Percentiles rank a stretch among this genome's conserved stretches.
These are phyloP conservation scores for Sebastes alutus DNA, from an alignment of 2,797 vertebrate genomes.

Conservation along the genomic window DNA sequence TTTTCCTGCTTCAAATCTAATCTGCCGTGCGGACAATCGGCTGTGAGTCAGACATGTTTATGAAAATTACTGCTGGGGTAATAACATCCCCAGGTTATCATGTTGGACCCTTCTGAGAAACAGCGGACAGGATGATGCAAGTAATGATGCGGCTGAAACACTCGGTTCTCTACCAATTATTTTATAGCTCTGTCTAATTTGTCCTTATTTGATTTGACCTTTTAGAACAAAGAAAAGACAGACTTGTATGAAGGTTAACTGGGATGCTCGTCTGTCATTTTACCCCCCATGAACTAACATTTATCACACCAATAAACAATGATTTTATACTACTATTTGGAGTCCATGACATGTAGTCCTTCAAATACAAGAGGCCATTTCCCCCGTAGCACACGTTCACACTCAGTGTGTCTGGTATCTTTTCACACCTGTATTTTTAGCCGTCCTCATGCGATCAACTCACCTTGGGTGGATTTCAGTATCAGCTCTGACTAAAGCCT, in stretches of 20 bases:
- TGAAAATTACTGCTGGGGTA: constrained; percentile 63
- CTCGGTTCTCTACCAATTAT: neutral
- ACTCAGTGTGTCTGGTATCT: constrained; percentile 1
- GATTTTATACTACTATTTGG: neutral
- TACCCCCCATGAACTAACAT: neutral
- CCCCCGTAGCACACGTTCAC: neutral
- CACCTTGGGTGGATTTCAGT: constrained; percentile 36
- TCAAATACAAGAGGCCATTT: constrained; percentile 14
- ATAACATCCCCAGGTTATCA: constrained; percentile 62
- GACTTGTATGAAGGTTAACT: neutral
- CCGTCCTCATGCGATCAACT: constrained; percentile 20
- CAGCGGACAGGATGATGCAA: neutral
- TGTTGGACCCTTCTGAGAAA: constrained; percentile 51
- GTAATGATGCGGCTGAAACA: constrained; percentile 27
- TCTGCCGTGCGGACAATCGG: constrained; percentile 53
- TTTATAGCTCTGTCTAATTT: constrained; percentile 11
- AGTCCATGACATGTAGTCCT: neutral
- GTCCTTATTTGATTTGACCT: neutral
- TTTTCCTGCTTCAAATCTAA: constrained; percentile 71
- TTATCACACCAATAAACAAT: neutral
- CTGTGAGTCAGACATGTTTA: constrained; percentile 68
- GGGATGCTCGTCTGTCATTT: neutral
- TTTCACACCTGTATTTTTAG: constrained; percentile 58
- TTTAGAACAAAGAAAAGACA: constrained; percentile 1
- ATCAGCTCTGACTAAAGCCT: constrained; percentile 38